Evolutionary conservation across 2,797 vertebrate species (phyloP).

Genomic region (Oreochromis grahami): DNA sequence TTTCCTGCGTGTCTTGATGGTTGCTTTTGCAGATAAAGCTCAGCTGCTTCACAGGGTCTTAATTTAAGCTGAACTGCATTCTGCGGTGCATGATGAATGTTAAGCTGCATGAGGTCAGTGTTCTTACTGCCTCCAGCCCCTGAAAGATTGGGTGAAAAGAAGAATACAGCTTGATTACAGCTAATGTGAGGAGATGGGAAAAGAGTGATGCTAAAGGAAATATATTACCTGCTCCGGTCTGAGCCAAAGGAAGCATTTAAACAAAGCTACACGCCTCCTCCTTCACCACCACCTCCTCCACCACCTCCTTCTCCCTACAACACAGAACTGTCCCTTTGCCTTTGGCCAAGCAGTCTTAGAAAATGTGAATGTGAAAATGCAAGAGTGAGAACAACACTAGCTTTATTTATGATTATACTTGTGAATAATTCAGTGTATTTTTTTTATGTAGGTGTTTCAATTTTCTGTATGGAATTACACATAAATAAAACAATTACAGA

Average conservation of each 20-base stretch:
- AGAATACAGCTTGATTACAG: neutral
- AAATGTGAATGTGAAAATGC: neutral
- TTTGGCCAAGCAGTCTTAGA: neutral
- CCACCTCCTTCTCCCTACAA: neutral
- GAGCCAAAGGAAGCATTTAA: neutral
- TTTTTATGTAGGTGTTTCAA: neutral
- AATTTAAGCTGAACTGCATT: neutral
- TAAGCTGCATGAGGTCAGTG: neutral
- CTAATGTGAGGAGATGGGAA: neutral
- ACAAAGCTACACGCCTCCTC: neutral
- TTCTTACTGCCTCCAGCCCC: neutral
- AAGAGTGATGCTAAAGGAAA: neutral
- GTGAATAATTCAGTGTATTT: constrained; percentile 27
- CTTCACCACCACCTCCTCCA: neutral
- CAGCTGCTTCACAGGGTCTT: neutral
- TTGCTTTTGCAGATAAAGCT: constrained; percentile 3
- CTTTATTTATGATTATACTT: constrained; percentile 9
- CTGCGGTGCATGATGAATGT: neutral
- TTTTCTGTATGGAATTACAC: neutral
- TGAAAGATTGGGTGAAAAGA: neutral
- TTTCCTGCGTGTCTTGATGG: neutral
- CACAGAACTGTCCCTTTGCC: constrained; percentile 2
- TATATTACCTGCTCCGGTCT: neutral
- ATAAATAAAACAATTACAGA: neutral
- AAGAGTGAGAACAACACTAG: constrained; percentile 7